Conservation (phyloP, 2,797 vertebrate species). For the Arctocebus calabarensis region DNA sequence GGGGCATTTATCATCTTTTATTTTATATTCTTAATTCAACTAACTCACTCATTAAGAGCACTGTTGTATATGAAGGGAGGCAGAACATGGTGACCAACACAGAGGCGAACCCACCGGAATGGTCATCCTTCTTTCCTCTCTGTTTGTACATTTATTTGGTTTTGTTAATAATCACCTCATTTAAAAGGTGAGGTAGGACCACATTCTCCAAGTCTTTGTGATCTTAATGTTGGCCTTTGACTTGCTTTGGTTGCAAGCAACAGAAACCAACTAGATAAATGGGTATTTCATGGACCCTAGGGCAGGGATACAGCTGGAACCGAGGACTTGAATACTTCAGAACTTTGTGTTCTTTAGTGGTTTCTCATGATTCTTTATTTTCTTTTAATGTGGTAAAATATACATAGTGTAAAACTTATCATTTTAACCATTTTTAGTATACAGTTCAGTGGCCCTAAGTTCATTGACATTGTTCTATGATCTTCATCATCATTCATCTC, state of each 20-base stretch:
- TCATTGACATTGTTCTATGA: neutral
- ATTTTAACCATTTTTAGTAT: neutral
- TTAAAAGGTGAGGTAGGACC: neutral
- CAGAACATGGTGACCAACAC: neutral
- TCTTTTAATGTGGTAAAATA: neutral
- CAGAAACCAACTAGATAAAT: neutral
- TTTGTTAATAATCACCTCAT: neutral
- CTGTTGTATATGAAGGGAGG: accelerated
- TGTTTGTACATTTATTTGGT: neutral
- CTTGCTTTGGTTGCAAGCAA: neutral
- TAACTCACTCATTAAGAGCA: neutral
- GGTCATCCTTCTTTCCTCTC: neutral
- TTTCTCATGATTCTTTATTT: neutral
- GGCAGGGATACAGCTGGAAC: neutral
- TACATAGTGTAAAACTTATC: neutral
- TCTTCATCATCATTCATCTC: neutral
- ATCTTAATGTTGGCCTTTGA: neutral
- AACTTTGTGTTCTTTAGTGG: neutral
- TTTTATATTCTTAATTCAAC: neutral
- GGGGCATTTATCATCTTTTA: neutral
- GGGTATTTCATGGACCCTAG: neutral
- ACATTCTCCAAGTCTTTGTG: neutral
- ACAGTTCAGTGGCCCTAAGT: neutral
- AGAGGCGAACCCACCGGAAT: neutral
- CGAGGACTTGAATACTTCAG: neutral